Evolutionary conservation across 2,888 invertebrate genomes (phyloP), one percentile per base, ranked within the genome.

Genomic region (Loripinus fragilis): DNA sequence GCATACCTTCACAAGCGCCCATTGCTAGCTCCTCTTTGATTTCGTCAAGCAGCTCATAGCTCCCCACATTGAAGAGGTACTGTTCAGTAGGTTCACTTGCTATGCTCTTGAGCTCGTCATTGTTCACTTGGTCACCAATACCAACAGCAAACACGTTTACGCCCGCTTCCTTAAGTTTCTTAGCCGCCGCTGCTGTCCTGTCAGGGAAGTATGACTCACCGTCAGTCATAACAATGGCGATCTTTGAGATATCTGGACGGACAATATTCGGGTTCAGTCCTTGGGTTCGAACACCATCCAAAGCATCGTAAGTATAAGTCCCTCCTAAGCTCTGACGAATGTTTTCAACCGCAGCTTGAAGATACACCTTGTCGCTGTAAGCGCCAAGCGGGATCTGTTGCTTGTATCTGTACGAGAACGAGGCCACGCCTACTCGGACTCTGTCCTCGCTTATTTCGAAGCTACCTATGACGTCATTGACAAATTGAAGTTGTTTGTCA

Each of bases 401-500:
- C 7, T 70, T 48, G 50, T 78, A 87, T 38, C 70, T 64, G 60
- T 80, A 66, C 3, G 85, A 84, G 68, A 85, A 87, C 0, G 81
- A 78, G 17, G 80, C 82, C 0, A 85, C 81, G 2, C 83, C 86
- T 8, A 87, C 73, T 17, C 89, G 76, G 15, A 87, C 88, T 60
- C 72, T 78, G 30, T 78, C 74, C 2, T 78, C 78, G 1, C 85
- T 83, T 28, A 90, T 75, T 0, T 85, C 81, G 67, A 90, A 89
- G 23, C 64, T 78, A 52, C 78, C 75, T 23, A 88, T 77, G 66
- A 90, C 76, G 33, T 86, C 80, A 33, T 76, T 74, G 8, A 89
- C 86, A 71, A 90, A 89, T 10, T 68, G 41, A 20, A 88, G 69
- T 77, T 89, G 89, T 33, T 85, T 86, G 38, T 69, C 73, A 83